These are phyloP conservation scores for Drosophila bocqueti DNA, from an alignment of 1,140 invertebrate genomes.

Conservation along the genomic window DNA sequence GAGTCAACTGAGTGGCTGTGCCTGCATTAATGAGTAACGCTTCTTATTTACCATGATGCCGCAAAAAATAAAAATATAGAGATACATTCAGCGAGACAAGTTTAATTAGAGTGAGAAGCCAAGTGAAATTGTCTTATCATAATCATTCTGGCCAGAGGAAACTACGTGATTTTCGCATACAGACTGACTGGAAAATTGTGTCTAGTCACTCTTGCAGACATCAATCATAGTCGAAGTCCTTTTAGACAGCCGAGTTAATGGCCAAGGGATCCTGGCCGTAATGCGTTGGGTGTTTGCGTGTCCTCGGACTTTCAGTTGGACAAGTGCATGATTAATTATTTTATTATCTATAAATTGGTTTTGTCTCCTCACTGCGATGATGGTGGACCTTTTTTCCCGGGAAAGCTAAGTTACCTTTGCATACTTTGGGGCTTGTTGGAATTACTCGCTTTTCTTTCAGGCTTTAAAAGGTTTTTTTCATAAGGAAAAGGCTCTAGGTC, in stretches of 20 bases:
- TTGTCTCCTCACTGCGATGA: conserved; percentile 41
- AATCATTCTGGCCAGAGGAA: conserved; percentile 54
- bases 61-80: conserved; percentile 51
- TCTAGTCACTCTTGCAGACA: conserved; percentile 70
- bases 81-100: conserved; percentile 44
- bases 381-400: conserved; percentile 35
- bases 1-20: conserved; percentile 46
- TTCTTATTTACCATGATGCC: conserved; percentile 80
- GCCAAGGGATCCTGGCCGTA: conserved; percentile 62
- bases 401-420: conserved; percentile 28
- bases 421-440: conserved; percentile 41
- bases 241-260: conserved; percentile 72
- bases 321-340: conserved; percentile 83
- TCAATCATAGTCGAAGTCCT: conserved; percentile 66
- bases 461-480: conserved; percentile 24
- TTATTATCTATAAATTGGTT: conserved; percentile 82
- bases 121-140: conserved; percentile 80
- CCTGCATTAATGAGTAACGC: conserved; percentile 74
- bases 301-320: conserved; percentile 59
- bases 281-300: conserved; percentile 78
- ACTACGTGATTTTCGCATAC: conserved; percentile 66
- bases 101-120: conserved; percentile 73
- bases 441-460: conserved; percentile 25
- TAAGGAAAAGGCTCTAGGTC: not conserved
- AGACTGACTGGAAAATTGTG: conserved; percentile 56